Evolutionary conservation across 2,797 vertebrate genomes (phyloP), one percentile per base, ranked within the genome.

Genomic region (Chelidonichthys spinosus): DNA sequence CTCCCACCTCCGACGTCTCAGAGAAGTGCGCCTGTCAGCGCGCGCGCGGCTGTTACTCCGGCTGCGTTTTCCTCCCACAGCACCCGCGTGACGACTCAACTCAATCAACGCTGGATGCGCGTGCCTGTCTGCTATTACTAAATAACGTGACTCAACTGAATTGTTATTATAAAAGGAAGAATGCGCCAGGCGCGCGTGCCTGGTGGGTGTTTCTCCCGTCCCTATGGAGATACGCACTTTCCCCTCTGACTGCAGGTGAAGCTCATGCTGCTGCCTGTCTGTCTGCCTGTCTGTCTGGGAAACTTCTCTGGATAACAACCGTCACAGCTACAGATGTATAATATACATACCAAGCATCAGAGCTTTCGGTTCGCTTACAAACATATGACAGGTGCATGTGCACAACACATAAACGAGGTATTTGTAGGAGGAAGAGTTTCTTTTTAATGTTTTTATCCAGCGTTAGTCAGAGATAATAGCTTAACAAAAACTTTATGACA

Each of bases 1-100:
- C 93, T 85, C 94, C 93, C 83, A 90, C 93, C 86, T 75, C 74
- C 76, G 94, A 85, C 91, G 90, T 69, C 76, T 88, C 60, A 46
- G 76, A 87, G 92, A 87, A 92, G 83, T 91, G 85, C 93, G 90
- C 25, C 25, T 47, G 4, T 58, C 9, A 40, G 17, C 7, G n/a
- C 64, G 18, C 44, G 39, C 32, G 0, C 63, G 60, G 42, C 50
- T 5, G 53, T 17, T 15, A 11, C 13, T 72, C 33, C 10, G 32
- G 18, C 36, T n/a, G 3, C 42, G 32, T 3, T 42, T 49, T 33
- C 44, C n/a, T 5, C 11, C 42, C 49, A 18, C 7, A 15, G 42
- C 14, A 15, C 36, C 6, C 18, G 6, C 13, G n/a, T 2, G 36
- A 68, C 5, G 14, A 42, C 43, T 33, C 25, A 17, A 13, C 4